Conservation (phyloP, 2,888 invertebrate species). For the Norana najaformis region DNA sequence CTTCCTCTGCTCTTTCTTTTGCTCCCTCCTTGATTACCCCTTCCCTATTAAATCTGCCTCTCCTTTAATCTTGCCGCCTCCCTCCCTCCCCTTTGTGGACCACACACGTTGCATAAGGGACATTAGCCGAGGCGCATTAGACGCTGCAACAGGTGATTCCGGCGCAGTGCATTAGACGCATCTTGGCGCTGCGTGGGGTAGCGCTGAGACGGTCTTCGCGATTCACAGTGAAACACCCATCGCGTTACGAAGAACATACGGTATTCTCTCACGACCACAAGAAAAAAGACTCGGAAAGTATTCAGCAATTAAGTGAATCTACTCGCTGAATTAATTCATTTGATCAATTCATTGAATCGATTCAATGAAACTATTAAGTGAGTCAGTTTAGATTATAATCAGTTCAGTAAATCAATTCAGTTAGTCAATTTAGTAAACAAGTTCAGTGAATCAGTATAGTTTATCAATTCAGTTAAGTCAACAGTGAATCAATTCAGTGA, state of each 20-base stretch:
- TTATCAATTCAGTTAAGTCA: no score
- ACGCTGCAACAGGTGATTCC: background rate
- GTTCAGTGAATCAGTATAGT: no score
- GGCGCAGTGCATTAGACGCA: background rate
- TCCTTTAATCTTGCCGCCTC: background rate
- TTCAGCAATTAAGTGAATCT: no score
- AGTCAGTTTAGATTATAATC: no score
- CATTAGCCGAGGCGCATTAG: background rate
- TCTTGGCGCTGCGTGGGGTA: background rate
- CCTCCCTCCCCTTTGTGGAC: background rate
- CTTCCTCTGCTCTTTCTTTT: background rate
- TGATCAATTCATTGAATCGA: no score
- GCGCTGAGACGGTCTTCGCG: background rate
- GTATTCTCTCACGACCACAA: background rate
- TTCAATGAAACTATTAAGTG: no score
- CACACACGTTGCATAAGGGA: background rate
- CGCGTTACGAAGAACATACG: background rate
- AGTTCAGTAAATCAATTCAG: no score
- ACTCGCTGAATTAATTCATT: no score
- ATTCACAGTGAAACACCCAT: background rate
- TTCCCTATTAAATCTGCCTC: background rate
- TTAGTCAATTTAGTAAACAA: no score
- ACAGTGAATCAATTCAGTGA: no score
- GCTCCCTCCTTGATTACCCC: background rate
- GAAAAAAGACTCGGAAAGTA: no score